Evolutionary conservation across 2,113 vertebrate species (phyloP), one percentile per base, ranked within the genome.

Genomic region (Hemiprocne comata): DNA sequence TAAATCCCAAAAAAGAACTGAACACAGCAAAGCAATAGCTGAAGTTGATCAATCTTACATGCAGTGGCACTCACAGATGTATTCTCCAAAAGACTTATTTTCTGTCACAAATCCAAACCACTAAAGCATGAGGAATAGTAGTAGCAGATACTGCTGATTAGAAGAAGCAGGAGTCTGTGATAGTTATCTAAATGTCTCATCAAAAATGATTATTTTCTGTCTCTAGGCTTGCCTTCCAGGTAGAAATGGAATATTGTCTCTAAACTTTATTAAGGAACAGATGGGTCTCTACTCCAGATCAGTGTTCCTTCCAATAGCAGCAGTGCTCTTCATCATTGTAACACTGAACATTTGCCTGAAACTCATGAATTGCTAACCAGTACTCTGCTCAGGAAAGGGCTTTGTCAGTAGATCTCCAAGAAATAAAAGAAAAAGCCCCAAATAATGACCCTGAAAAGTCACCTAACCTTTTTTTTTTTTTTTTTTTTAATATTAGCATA

Each of bases 141-240:
- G 72, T 25, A 89, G 57, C 29, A 85, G 83, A 95, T 89, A 84
- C 33, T 1, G 2, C 91, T 78, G 92, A 93, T 90, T 94, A 76
- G 89, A 91, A 96, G 93, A 82, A 96, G 76, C 83, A 88, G 62
- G 6, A 89, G n/a, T 70, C 57, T 95, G 66, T 93, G 95, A 83
- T 83, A 93, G 80, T 91, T 94, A 93, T 87, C 82, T 94, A 96
- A 96, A 95, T 91, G 90, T 85, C 95, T 90, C 92, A 93, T 88
- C 48, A 81, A 81, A 96, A 94, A 90, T 74, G 11, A 95, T 93
- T 83, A 82, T 95, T 95, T 89, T 94, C 88, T 89, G 78, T 96
- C 76, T 89, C 58, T 79, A 85, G 82, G 66, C 85, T 95, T 95
- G 87, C 88, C 82, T 96, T 93, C 69, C 89, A 96, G 95, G 94